A percentile compares a stretch with the other conserved stretches of the same genome.
These are phyloP conservation scores for Drosophila kurseongensis DNA, from an alignment of 1,140 invertebrate species.

Conservation along the genomic window DNA sequence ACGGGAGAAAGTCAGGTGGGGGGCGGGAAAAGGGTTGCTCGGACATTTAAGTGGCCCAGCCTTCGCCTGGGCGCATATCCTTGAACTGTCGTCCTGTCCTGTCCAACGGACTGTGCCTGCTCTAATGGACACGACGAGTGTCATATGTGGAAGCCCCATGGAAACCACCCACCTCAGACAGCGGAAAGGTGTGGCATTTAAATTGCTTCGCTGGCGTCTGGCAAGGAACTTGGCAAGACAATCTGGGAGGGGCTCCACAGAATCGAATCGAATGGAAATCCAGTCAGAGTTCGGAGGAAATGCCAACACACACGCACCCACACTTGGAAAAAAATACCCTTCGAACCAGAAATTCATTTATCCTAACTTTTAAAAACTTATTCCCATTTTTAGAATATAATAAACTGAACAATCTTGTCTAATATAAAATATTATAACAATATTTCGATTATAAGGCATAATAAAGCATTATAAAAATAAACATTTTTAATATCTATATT, in stretches of 20 bases:
- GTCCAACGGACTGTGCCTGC: conserved; percentile 27
- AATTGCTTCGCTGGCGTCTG: conserved; percentile 72
- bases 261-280: conserved; percentile 61
- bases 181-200: conserved; percentile 75
- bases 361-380: too few species aligned
- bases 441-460: too few species aligned
- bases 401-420: too few species aligned
- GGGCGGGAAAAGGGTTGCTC: conserved; percentile 32
- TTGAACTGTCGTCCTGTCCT: conserved; percentile 67
- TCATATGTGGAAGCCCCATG: conserved; percentile 63
- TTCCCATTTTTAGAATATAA: too few species aligned
- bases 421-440: too few species aligned
- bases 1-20: conserved; percentile 9
- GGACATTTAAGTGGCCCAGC: conserved; percentile 60
- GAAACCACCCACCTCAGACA: conserved; percentile 24
- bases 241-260: conserved; percentile 58
- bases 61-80: conserved; percentile 60
- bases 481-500: too few species aligned
- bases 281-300: conserved; percentile 44
- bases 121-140: conserved; percentile 53
- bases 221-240: conserved; percentile 58
- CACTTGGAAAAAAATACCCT: conserved; percentile 6
- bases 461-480: too few species aligned
- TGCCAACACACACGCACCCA: conserved; percentile 61
- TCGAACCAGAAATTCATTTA: neutral